A percentile compares a stretch with the other conserved stretches of the same genome.
Evolutionary conservation across 2,888 invertebrate genomes (phyloP).

Genomic region (Allacma fusca): DNA sequence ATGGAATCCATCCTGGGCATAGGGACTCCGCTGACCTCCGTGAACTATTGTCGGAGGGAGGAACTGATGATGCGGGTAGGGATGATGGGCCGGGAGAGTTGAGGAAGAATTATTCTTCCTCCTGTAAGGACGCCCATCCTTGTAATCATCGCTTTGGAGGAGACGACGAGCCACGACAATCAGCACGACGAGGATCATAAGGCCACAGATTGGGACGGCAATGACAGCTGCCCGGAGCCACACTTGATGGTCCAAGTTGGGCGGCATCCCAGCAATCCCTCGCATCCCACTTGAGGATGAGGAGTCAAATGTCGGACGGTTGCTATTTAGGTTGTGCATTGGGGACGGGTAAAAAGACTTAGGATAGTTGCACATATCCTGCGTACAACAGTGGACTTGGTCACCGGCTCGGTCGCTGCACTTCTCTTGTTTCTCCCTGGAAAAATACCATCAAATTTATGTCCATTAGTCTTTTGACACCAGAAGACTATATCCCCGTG

Average conservation of each 20-base stretch:
- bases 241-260: constrained; percentile 50
- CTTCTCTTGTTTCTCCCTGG: constrained; percentile 50
- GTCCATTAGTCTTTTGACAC: too few species aligned
- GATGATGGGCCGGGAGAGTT: constrained; percentile 6
- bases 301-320: constrained; percentile 31
- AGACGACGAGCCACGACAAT: constrained; percentile 50
- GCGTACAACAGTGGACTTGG: constrained; percentile 47
- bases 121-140: constrained; percentile 38
- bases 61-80: neutral
- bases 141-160: constrained; percentile 49
- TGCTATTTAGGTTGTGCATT: constrained; percentile 39
- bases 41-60: constrained; percentile 11
- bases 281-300: constrained; percentile 20
- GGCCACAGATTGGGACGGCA: constrained; percentile 54
- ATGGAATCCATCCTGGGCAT: constrained; percentile 1
- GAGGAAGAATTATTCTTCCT: constrained; percentile 36
- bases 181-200: constrained; percentile 53
- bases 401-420: constrained; percentile 46
- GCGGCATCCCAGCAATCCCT: constrained; percentile 30
- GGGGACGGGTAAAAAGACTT: constrained; percentile 52
- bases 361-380: constrained; percentile 56
- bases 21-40: constrained; percentile 13
- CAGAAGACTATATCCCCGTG: too few species aligned
- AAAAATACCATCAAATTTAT: constrained; percentile 1
- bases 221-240: constrained; percentile 54